These are phyloP conservation scores for Lissocephala sabroskyi DNA, from an alignment of 2,888 invertebrate species.

Conservation along the genomic window DNA sequence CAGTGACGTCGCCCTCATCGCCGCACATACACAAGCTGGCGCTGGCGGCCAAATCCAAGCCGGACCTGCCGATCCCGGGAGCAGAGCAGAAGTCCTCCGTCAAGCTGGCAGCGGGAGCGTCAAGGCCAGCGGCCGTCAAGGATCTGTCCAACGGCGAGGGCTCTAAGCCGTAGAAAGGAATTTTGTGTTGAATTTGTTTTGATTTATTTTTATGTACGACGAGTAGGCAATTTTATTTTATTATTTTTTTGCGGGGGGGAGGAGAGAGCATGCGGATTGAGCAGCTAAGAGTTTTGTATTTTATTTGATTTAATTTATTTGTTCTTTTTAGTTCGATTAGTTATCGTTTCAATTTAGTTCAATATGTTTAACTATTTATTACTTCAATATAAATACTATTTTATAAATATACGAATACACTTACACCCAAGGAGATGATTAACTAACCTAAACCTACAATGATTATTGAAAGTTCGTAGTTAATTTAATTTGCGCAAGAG, in stretches of 20 bases:
- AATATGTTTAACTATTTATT: constrained; percentile 61
- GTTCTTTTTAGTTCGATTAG: constrained; percentile 47
- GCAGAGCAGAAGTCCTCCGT: too few relatives aligned
- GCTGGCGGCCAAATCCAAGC: constrained; percentile 47
- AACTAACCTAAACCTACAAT: constrained; percentile 5
- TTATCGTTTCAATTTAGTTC: constrained; percentile 46
- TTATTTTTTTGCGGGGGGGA: too few relatives aligned
- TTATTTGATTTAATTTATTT: constrained; percentile 10
- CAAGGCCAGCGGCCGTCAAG: constrained; percentile 26
- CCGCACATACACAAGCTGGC: constrained; percentile 66
- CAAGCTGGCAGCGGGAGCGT: constrained; percentile 15
- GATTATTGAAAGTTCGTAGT: constrained; percentile 22
- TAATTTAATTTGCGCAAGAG: constrained; percentile 56
- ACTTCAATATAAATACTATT: constrained; percentile 52
- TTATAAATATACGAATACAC: constrained; percentile 27
- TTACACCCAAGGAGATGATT: too few relatives aligned
- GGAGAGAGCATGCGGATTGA: too few relatives aligned
- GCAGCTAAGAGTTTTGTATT: constrained; percentile 19
- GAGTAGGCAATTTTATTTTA: too few relatives aligned
- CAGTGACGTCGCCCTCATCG: constrained; percentile 71
- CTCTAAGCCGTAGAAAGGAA: neutral
- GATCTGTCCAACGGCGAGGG: constrained; percentile 53
- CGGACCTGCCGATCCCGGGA: constrained; percentile 37
- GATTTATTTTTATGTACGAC: too few relatives aligned
- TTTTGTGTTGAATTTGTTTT: neutral